Evolutionary conservation across 2,888 invertebrate species (phyloP).

Genomic region (Imbricaverruca yamaguchii): DNA sequence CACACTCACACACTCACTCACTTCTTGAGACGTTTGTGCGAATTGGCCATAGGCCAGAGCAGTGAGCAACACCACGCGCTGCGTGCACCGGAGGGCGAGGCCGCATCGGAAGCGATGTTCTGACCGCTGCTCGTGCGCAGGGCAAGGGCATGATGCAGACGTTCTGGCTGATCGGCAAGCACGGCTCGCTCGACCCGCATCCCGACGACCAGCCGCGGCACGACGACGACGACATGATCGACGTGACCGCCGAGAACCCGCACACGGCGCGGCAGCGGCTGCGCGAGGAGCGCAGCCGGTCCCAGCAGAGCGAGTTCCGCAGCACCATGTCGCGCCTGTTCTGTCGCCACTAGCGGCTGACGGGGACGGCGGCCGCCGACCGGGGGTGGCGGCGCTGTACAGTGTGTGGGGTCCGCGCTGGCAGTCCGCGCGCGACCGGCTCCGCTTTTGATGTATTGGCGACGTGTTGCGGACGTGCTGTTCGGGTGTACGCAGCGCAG

Average conservation of each 20-base stretch:
- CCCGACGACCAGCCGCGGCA: conserved; percentile 27
- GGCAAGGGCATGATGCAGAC: conserved; percentile 30
- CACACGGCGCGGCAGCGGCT: conserved; percentile 25
- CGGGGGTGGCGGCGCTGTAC: no score
- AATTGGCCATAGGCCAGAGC: no score
- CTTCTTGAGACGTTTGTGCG: no score
- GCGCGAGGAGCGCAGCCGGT: not conserved
- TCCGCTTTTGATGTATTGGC: no score
- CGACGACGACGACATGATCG: conserved; percentile 27
- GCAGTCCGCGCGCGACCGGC: no score
- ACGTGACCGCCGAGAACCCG: conserved; percentile 29
- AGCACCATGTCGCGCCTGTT: not conserved
- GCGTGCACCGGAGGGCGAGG: no score
- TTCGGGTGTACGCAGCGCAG: no score
- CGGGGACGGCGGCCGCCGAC: not conserved
- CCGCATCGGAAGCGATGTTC: no score
- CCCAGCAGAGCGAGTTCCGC: not conserved
- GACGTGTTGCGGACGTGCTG: no score
- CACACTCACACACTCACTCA: no score
- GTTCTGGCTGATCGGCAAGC: conserved; percentile 30
- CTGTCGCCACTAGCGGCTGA: not conserved
- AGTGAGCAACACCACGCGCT: no score
- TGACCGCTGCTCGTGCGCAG: conserved; percentile 9
- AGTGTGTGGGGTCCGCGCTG: no score
- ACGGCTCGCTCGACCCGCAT: conserved; percentile 24